These are phyloP conservation scores for Mus musculus DNA, from an alignment of 2,113 vertebrate genomes.

Conservation along the genomic window GRCm39 chrX:95383001-95383500, in stretches of 20 bases:
- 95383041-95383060: neutral
- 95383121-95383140: neutral
- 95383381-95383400: neutral
- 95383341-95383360: neutral
- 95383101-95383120: neutral
- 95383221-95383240: neutral
- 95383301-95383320: neutral
- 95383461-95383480: neutral
- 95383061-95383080: neutral
- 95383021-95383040: neutral
- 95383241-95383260: neutral
- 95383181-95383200: neutral
- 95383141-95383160: neutral
- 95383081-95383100: neutral
- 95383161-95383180: neutral
- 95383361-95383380: neutral
- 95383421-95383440: neutral
- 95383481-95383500: neutral
- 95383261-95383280: neutral
- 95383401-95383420: neutral
- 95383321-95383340: neutral
- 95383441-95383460: neutral
- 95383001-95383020: neutral
- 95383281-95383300: neutral
- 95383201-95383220: neutral